Conservation (phyloP, 1,140 invertebrate species). For the Plutomurus gul region DNA sequence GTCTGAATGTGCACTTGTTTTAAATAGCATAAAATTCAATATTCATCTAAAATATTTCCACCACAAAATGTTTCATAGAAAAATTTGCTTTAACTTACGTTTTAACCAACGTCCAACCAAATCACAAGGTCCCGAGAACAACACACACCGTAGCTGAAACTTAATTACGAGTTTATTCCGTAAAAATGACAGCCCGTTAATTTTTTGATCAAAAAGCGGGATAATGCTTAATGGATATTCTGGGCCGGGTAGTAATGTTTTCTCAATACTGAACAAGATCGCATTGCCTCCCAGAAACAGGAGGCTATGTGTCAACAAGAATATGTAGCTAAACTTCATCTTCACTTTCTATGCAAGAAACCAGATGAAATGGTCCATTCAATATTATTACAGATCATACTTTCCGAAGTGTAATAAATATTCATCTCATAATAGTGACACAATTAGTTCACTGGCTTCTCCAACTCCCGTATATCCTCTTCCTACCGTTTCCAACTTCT, state of each 20-base stretch:
- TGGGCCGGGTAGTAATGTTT: conserved; percentile 24
- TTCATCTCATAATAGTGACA: no score
- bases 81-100: no score
- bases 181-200: conserved; percentile 27
- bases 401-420: no score
- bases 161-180: conserved; percentile 38
- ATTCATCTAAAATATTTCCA: no score
- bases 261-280: not conserved
- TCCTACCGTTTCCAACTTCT: no score
- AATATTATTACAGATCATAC: not conserved
- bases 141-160: conserved; percentile 37
- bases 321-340: not conserved
- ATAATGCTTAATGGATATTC: conserved; percentile 31
- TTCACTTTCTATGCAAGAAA: not conserved
- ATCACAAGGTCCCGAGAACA: conserved; percentile 31
- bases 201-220: conserved; percentile 40
- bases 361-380: not conserved
- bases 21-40: no score
- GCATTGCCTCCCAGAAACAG: not conserved
- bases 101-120: conserved; percentile 40
- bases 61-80: no score
- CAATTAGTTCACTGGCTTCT: no score
- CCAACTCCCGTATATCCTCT: no score
- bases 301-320: not conserved
- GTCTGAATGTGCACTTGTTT: no score